Evolutionary conservation across 1,140 invertebrate genomes (phyloP), one percentile per base, ranked within the genome.

Genomic region (Halyomorpha halys): DNA sequence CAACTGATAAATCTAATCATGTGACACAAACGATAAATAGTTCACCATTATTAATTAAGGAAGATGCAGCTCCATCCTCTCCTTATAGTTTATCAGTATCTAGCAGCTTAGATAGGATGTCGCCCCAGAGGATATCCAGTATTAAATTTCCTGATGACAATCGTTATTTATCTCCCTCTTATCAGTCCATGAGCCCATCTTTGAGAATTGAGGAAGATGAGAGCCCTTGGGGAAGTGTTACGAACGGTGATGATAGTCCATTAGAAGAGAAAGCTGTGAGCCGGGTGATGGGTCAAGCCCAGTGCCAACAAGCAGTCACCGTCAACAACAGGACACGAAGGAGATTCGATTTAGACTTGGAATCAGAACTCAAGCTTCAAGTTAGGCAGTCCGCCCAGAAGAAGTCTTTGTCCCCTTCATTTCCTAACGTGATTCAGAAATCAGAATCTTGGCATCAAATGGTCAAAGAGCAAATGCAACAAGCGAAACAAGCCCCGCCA

Each of bases 401-500:
- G 44, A 56, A 63, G 30, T 27, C 62, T 14, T 0, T 73, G 70
- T 19, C 72, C 71, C 65, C 77, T 72, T 19, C 74, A 74, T 68
- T 68, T 25, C 67, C 67, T 11, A 68, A 67, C 30, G 78, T 79
- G 0, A 72, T 89, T n/a, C 84, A 82, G 44, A 87, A 88, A 72
- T 87, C 86, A 2, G 87, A 87, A 73, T 89, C 87, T 0, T 90
- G 88, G 87, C 84, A 89, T 70, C 85, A 89, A 67, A 77, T 82
- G 21, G 70, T 78, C 65, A 67, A 80, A 39, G 73, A 74, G 15
- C 74, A 76, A 59, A 69, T 67, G 65, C 64, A 56, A 34, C 68
- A 68, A 59, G 66, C 65, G 3, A 69, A 69, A 66, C 68, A 70
- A 71, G 8, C 73, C 68, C 44, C 67, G 56, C 70, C 14, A 77